phyloP scores from a whole-genome alignment of 2,113 vertebrate genomes.

The Manacus vitellinus region DNA sequence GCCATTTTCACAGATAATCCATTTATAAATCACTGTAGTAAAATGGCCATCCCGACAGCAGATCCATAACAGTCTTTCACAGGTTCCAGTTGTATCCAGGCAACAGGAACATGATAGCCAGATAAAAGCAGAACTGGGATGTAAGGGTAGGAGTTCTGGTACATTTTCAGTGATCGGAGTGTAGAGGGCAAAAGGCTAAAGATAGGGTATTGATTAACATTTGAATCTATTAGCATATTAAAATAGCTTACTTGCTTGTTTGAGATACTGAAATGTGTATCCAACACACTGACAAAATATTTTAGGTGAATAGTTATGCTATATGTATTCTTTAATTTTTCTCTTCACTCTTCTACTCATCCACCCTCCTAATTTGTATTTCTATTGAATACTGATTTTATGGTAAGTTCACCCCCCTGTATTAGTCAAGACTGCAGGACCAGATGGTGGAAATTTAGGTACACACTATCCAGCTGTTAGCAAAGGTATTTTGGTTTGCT shows the following conservation, averaged over 20 bases:
- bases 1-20: slow-evolving; percentile 56
- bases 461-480: slow-evolving; percentile 13
- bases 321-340: background rate
- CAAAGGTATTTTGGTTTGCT: slow-evolving; percentile 24
- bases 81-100: slow-evolving; percentile 53
- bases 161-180: background rate
- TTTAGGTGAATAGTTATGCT: background rate
- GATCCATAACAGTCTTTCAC: slow-evolving; percentile 33
- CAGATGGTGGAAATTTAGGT: slow-evolving; percentile 27
- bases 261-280: background rate
- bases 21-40: slow-evolving; percentile 57
- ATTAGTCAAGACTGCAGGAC: background rate
- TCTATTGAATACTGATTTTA: background rate
- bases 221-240: background rate
- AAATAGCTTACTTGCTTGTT: background rate
- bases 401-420: background rate
- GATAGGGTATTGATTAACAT: background rate
- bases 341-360: background rate
- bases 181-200: background rate
- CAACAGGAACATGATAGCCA: slow-evolving; percentile 50
- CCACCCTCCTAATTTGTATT: background rate
- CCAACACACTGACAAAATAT: background rate
- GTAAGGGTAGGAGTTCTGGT: background rate
- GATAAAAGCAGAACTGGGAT: slow-evolving; percentile 20
- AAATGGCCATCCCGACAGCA: slow-evolving; percentile 54